Conservation (phyloP, 2,113 vertebrate genomes). For the Elachura formosa region DNA sequence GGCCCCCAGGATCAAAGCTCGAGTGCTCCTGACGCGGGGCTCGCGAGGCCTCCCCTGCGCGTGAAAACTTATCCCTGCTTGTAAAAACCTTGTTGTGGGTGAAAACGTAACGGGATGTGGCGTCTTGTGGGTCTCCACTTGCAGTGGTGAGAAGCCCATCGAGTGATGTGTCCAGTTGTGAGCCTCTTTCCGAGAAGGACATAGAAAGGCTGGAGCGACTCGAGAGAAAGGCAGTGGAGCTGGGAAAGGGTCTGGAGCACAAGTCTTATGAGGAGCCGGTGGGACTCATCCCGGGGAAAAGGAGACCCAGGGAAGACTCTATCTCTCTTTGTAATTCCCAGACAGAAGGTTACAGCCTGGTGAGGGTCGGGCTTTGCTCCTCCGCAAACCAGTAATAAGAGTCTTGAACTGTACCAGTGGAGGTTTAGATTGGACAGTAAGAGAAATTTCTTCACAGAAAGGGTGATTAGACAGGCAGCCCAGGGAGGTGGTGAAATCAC, state of each 20-base stretch:
- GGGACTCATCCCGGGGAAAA: background rate
- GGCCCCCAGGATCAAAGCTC: background rate
- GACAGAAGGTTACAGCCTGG: background rate
- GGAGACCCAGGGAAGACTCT: too few species aligned
- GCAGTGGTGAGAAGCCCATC: background rate
- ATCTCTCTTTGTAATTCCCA: accelerated
- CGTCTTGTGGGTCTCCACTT: background rate
- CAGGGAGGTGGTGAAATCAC: background rate
- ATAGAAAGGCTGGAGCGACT: background rate
- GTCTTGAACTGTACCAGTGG: background rate
- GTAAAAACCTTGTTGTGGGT: accelerated
- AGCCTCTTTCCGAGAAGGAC: background rate
- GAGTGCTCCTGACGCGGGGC: too few species aligned
- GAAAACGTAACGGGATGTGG: background rate
- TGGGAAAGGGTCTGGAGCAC: background rate
- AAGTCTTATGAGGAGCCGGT: background rate
- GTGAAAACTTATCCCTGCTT: accelerated
- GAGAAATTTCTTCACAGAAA: background rate
- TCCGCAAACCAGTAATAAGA: background rate
- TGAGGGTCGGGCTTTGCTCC: background rate
- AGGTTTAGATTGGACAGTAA: background rate
- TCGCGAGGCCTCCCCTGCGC: background rate
- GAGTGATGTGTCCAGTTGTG: background rate
- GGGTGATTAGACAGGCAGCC: background rate
- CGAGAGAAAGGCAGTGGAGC: background rate